A percentile compares a stretch with the other conserved stretches of the same genome.
These are phyloP conservation scores for Rhabdomys pumilio DNA, from an alignment of 2,797 vertebrate genomes.

Conservation along the genomic window DNA sequence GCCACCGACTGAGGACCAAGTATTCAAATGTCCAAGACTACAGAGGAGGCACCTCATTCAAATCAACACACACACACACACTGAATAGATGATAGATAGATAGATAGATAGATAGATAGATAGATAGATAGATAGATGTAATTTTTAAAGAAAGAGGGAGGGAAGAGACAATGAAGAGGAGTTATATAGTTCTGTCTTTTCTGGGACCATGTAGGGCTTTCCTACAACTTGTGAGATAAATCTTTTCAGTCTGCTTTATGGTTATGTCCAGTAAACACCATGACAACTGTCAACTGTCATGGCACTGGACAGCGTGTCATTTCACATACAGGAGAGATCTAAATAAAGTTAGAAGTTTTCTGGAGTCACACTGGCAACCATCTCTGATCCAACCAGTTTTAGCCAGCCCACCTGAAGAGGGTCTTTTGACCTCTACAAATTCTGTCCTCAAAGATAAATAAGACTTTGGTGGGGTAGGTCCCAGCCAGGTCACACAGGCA, in stretches of 20 bases:
- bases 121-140: background rate
- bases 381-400: background rate
- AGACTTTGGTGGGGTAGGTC: background rate
- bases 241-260: background rate
- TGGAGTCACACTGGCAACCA: background rate
- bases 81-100: background rate
- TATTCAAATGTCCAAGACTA: background rate
- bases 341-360: background rate
- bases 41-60: background rate
- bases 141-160: conserved; percentile 12
- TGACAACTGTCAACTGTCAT: background rate
- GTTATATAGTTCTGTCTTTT: background rate
- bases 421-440: background rate
- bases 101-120: background rate
- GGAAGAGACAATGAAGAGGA: background rate
- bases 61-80: background rate
- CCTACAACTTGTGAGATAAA: background rate
- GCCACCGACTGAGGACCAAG: background rate
- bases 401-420: background rate
- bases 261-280: background rate
- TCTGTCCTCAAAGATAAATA: background rate
- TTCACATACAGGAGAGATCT: background rate
- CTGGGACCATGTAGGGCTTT: background rate
- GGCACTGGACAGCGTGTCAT: background rate
- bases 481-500: background rate